A percentile compares a stretch with the other conserved stretches of the same genome.
Conservation (phyloP, 2,888 invertebrate genomes). For the Athrips mouffetella region DNA sequence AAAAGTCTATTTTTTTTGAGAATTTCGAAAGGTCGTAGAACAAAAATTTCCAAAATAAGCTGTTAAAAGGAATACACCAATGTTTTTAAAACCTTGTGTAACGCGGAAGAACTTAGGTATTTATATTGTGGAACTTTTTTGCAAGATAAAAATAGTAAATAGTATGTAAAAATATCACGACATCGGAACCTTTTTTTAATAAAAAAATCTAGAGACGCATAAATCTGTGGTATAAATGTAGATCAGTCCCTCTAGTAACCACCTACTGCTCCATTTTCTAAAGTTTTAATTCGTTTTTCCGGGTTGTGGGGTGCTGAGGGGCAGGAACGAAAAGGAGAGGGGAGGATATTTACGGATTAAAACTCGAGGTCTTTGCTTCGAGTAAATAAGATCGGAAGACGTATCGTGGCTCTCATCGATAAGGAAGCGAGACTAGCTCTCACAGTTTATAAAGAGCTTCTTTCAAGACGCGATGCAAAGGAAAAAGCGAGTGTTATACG, state of each 20-base stretch:
- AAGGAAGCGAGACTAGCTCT: background rate
- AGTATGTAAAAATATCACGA: no score
- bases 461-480: no score
- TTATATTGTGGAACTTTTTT: no score
- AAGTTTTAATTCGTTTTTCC: constrained; percentile 11
- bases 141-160: no score
- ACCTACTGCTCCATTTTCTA: constrained; percentile 8
- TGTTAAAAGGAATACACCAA: no score
- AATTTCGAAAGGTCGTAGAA: no score
- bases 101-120: no score
- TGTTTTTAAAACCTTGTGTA: no score
- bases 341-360: constrained; percentile 10
- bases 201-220: constrained; percentile 1
- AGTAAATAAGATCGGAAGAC: constrained; percentile 2
- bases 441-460: background rate
- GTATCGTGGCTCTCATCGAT: background rate
- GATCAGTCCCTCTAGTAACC: background rate
- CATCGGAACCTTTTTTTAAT: constrained; percentile 6
- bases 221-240: no score
- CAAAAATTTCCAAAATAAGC: no score
- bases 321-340: background rate
- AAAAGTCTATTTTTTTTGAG: no score
- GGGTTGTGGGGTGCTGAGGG: background rate
- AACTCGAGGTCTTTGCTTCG: background rate
- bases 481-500: no score